Evolutionary conservation across 2,797 vertebrate genomes (phyloP).

Genomic region (Alfaro cultratus): DNA sequence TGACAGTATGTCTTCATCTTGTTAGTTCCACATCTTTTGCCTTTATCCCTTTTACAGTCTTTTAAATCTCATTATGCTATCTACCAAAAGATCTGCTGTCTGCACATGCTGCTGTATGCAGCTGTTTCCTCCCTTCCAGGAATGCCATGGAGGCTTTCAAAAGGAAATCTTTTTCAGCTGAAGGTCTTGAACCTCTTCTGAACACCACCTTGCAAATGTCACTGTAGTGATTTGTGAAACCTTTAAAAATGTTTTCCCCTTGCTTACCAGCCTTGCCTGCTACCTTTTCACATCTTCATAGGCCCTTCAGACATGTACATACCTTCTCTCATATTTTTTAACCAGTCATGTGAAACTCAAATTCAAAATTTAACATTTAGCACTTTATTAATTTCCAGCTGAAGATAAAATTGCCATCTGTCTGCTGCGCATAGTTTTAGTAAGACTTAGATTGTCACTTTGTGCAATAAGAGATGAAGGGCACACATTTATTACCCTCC

Average conservation of each 20-base stretch:
- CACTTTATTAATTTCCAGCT: slow-evolving; percentile 25
- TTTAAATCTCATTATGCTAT: slow-evolving; percentile 55
- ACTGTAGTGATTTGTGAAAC: slow-evolving; percentile 60
- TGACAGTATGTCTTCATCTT: slow-evolving; percentile 57
- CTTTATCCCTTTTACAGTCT: slow-evolving; percentile 53
- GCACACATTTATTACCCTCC: neutral
- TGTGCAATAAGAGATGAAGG: slow-evolving; percentile 19
- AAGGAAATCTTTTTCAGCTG: slow-evolving; percentile 49
- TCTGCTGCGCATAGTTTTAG: slow-evolving; percentile 4
- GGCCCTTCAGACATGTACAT: slow-evolving; percentile 24
- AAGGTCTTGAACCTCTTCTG: slow-evolving; percentile 46
- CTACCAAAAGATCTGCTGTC: slow-evolving; percentile 42
- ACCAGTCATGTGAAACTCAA: slow-evolving; percentile 41
- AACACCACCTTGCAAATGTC: slow-evolving; percentile 39
- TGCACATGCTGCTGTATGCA: slow-evolving; percentile 38
- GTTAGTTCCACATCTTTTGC: slow-evolving; percentile 68
- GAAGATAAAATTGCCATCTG: slow-evolving; percentile 10
- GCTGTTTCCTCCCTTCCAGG: slow-evolving; percentile 40
- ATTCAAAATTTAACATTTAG: slow-evolving; percentile 30
- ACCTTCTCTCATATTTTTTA: slow-evolving; percentile 29
- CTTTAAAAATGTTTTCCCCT: slow-evolving; percentile 53
- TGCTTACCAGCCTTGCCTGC: slow-evolving; percentile 59
- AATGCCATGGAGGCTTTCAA: slow-evolving; percentile 29
- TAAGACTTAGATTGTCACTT: slow-evolving; percentile 27
- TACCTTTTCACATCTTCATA: slow-evolving; percentile 29